These are phyloP conservation scores for Cheumatopsyche charites DNA, from an alignment of 1,140 invertebrate genomes.

Conservation along the genomic window DNA sequence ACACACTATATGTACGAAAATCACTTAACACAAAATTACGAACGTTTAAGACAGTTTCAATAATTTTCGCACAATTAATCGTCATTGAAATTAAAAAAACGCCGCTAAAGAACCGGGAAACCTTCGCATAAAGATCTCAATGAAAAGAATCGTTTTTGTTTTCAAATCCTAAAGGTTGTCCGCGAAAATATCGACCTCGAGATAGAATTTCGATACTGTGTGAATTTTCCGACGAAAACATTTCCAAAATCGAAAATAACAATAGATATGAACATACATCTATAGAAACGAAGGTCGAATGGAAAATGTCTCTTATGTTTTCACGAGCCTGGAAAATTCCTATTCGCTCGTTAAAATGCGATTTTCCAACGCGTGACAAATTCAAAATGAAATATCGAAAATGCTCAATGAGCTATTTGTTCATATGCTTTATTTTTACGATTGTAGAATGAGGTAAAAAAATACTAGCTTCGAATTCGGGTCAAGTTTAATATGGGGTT, in stretches of 20 bases:
- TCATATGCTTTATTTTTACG: not conserved
- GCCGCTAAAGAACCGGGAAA: too few relatives aligned
- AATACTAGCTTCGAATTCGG: not conserved
- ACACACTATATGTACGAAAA: too few relatives aligned
- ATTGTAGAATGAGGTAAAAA: too few relatives aligned
- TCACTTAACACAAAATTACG: too few relatives aligned
- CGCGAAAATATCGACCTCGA: constrained; percentile 14
- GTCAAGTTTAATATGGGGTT: not conserved
- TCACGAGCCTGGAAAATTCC: not conserved
- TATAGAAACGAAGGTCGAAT: not conserved
- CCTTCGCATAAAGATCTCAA: too few relatives aligned
- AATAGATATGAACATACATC: not conserved
- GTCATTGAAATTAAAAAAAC: too few relatives aligned
- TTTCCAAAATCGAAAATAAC: not conserved
- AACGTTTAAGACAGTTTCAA: too few relatives aligned
- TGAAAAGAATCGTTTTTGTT: too few relatives aligned
- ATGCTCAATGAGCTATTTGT: not conserved
- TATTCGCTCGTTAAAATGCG: constrained; percentile 3
- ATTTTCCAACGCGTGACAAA: not conserved
- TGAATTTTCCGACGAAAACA: not conserved
- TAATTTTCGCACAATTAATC: too few relatives aligned
- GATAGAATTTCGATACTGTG: not conserved
- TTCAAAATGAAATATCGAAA: not conserved
- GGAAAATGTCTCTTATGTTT: not conserved
- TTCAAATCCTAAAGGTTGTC: too few relatives aligned